Conservation (phyloP, 2,888 invertebrate species). For the Atethmia centrago region DNA sequence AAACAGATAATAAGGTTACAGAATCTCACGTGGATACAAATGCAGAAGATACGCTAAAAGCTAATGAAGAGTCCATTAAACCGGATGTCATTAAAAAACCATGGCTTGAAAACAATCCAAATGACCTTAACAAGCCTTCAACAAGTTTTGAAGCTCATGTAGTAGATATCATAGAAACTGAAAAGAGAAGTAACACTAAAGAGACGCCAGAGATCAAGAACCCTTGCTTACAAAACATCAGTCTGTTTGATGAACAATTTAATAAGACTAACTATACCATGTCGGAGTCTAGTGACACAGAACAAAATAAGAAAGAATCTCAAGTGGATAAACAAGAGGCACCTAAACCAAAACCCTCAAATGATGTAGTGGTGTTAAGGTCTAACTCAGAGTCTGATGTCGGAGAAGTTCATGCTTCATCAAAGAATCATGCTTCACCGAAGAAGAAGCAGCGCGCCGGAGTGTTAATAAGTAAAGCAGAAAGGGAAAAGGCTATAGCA, state of each 20-base stretch:
- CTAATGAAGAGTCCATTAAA: slow-evolving; percentile 4
- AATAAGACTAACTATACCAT: slow-evolving; percentile 72
- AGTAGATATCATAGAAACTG: slow-evolving; percentile 15
- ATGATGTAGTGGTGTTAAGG: slow-evolving; percentile 72
- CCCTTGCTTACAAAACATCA: slow-evolving; percentile 82
- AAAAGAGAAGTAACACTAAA: slow-evolving; percentile 15
- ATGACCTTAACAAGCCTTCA: slow-evolving; percentile 47
- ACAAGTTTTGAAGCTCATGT: slow-evolving; percentile 41
- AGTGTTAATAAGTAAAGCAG: slow-evolving; percentile 59
- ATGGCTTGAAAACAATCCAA: slow-evolving; percentile 12
- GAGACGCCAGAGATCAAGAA: slow-evolving; percentile 65
- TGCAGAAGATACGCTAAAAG: slow-evolving; percentile 10
- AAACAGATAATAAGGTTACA: slow-evolving; percentile 4
- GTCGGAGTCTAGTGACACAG: slow-evolving; percentile 73
- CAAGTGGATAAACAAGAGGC: slow-evolving; percentile 29
- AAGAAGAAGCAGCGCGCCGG: slow-evolving; percentile 50
- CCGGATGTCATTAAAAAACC: slow-evolving; percentile 22
- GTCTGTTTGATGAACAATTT: slow-evolving; percentile 80
- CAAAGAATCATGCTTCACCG: slow-evolving; percentile 46
- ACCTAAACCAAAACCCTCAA: slow-evolving; percentile 28
- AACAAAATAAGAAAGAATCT: slow-evolving; percentile 53
- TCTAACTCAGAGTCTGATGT: slow-evolving; percentile 77
- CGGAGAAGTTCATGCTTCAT: slow-evolving; percentile 39
- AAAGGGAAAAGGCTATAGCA: slow-evolving; percentile 77
- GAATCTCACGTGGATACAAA: slow-evolving; percentile 11